Conservation (phyloP, 2,797 vertebrate species). For the Picus viridis region DNA sequence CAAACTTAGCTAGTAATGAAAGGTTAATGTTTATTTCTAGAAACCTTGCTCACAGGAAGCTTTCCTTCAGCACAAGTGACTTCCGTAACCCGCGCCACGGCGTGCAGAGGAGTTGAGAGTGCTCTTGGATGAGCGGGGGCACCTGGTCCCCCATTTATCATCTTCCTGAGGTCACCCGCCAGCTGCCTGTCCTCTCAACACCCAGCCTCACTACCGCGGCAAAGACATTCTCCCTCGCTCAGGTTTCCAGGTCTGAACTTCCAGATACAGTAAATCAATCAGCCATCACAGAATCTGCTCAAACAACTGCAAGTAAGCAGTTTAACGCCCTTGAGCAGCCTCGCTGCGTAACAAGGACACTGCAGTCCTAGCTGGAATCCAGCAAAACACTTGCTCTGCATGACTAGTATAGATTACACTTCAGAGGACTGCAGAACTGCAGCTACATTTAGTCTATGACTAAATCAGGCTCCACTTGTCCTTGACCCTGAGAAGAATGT, state of each 20-base stretch:
- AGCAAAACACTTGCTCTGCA: conserved; percentile 39
- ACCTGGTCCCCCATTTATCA: conserved; percentile 90
- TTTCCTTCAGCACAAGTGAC: conserved; percentile 77
- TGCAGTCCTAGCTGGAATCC: conserved; percentile 66
- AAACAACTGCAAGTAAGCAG: conserved; percentile 70
- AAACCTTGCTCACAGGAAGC: conserved; percentile 76
- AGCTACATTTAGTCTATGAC: conserved; percentile 71
- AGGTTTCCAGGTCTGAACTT: conserved; percentile 77
- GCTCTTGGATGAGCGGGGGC: conserved; percentile 73
- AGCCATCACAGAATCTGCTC: not conserved
- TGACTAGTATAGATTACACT: not conserved
- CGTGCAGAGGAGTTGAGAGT: conserved; percentile 15
- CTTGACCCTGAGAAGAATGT: conserved; percentile 50
- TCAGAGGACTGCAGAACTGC: conserved; percentile 28
- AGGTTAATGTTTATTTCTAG: conserved; percentile 70
- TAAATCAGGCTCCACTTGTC: conserved; percentile 50
- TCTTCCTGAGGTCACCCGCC: conserved; percentile 84
- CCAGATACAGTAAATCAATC: conserved; percentile 77
- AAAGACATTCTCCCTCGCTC: conserved; percentile 80
- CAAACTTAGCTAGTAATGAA: not conserved
- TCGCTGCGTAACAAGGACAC: conserved; percentile 40
- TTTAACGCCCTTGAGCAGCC: conserved; percentile 22
- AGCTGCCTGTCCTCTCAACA: conserved; percentile 88
- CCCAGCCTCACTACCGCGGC: conserved; percentile 73
- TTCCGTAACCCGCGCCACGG: conserved; percentile 66